phyloP scores from a whole-genome alignment of 1,140 invertebrate species.

The Pararge aegeria region DNA sequence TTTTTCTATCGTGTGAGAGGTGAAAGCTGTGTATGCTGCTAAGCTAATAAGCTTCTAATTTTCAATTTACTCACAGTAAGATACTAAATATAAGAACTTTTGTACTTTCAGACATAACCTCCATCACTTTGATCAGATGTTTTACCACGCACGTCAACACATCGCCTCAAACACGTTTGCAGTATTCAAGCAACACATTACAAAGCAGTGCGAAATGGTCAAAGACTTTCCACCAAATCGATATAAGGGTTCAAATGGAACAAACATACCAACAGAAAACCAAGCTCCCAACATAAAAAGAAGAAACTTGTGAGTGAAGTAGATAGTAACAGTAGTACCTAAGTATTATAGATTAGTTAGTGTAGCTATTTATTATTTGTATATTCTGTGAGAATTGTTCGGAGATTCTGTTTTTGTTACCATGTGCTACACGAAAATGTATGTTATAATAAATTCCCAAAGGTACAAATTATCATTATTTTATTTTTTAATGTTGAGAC shows the following conservation, averaged over 20 bases:
- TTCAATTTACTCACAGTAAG: no score
- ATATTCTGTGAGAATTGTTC: conserved; percentile 1
- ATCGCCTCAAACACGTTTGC: conserved; percentile 52
- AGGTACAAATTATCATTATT: no score
- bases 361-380: conserved; percentile 4
- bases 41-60: no score
- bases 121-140: conserved; percentile 65
- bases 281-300: conserved; percentile 15
- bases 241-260: conserved; percentile 22
- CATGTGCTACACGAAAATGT: no score
- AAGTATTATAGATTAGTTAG: neutral
- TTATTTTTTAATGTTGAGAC: no score
- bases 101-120: conserved; percentile 59
- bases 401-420: no score
- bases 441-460: no score
- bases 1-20: no score
- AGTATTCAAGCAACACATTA: conserved; percentile 54
- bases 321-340: conserved; percentile 15
- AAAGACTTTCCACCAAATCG: conserved; percentile 28
- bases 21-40: no score
- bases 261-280: conserved; percentile 7
- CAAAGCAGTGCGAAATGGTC: conserved; percentile 50
- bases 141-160: conserved; percentile 51
- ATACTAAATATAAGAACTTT: no score
- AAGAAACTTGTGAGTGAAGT: conserved; percentile 16